Evolutionary conservation across 2,888 invertebrate species (phyloP), one percentile per base, ranked within the genome.

Genomic region (Troides aeacus): DNA sequence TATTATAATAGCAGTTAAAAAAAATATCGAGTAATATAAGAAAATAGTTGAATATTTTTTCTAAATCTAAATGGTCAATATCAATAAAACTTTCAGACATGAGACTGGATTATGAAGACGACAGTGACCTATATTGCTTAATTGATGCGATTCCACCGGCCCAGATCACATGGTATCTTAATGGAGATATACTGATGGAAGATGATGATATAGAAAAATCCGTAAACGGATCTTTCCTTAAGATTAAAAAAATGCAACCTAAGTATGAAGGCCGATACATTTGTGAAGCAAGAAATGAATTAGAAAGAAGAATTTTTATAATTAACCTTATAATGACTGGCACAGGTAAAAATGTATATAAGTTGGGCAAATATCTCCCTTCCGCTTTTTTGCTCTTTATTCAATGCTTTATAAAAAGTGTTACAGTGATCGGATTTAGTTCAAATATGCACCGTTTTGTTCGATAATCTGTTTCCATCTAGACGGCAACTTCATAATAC

Each of bases 101-200:
- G 10, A 72, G 61, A n/a, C 76, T 87, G 42, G 71, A 78, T 68
- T 82, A 82, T 70, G 72, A 71, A 3, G 72, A 75, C 21, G 69
- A 74, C 24, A 79, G 71, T 3, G 72, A 56, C 36, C 53, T 87
- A 10, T 59, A 70, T 23, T 83, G 86, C 57, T 76, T 77, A 62
- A 71, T 83, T 10, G 76, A 82, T 2, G 80, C 87, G 1, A 72
- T 65, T 23, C 87, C 87, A 53, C 76, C 81, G 7, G 79, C 77
- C n/a, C 71, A 61, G 4, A 76, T 84, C 12, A 71, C 57, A 7
- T 87, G 87, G 87, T 79, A 76, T 59, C 77, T 74, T 68, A 74
- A 79, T 56, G 75, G 72, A 7, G 70, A 50, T 18, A 58, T 58
- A 59, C 10, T 86, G 30, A 39, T 17, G 1, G 61, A 70, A 7